phyloP scores from a whole-genome alignment of 2,888 invertebrate species.

The Acrobasis repandana region DNA sequence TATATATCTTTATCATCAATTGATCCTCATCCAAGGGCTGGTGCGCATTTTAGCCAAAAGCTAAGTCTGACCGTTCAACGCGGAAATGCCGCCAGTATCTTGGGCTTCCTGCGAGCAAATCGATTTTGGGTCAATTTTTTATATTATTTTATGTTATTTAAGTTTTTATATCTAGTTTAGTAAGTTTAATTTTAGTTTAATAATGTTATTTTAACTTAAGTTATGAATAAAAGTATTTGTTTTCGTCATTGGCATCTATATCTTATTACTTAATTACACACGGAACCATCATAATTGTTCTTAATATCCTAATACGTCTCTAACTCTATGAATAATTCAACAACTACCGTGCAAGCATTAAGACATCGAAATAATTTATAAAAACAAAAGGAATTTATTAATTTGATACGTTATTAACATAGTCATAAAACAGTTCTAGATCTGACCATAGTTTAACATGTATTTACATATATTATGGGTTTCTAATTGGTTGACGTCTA shows the following conservation, averaged over 20 bases:
- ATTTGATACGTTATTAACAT: slow-evolving; percentile 17
- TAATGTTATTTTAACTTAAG: too few species aligned
- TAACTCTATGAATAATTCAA: slow-evolving; percentile 5
- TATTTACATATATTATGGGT: slow-evolving; percentile 13
- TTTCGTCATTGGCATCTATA: slow-evolving; percentile 20
- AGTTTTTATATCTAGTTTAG: too few species aligned
- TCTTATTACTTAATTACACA: slow-evolving; percentile 18
- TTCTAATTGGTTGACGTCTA: slow-evolving; percentile 15
- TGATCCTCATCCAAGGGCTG: too few species aligned
- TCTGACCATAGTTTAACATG: slow-evolving; percentile 8
- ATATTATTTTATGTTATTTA: too few species aligned
- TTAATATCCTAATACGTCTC: slow-evolving; percentile 16
- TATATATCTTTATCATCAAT: too few species aligned
- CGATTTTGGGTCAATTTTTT: too few species aligned
- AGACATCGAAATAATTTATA: slow-evolving; percentile 11
- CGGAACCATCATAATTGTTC: slow-evolving; percentile 27
- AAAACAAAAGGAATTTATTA: slow-evolving; percentile 13
- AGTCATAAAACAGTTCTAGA: slow-evolving; percentile 4
- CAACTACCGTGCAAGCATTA: slow-evolving; percentile 21
- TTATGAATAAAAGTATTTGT: not conserved
- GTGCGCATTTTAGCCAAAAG: too few species aligned
- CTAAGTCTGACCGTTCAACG: too few species aligned
- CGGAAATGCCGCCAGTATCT: too few species aligned
- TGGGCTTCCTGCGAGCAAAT: too few species aligned
- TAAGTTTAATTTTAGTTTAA: too few species aligned